Conservation (phyloP, 2,797 vertebrate species). For the Synanceia verrucosa region DNA sequence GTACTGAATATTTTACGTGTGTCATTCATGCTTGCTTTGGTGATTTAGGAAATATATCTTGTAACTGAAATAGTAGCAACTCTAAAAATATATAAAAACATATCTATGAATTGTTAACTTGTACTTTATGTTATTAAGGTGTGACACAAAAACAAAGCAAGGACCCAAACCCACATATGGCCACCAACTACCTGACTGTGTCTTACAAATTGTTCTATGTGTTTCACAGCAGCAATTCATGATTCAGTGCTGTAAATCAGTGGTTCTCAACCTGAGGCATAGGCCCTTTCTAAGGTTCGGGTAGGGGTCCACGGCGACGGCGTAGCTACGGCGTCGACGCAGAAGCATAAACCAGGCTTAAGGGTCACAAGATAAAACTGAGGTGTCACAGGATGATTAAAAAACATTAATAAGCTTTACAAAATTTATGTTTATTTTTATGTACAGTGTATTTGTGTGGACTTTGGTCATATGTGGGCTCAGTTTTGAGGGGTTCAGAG, state of each 20-base stretch:
- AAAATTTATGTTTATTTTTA: constrained; percentile 6
- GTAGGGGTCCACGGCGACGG: too few relatives aligned
- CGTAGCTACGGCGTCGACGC: too few relatives aligned
- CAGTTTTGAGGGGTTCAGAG: background rate
- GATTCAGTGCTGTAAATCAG: background rate
- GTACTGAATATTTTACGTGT: background rate
- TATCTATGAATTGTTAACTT: background rate
- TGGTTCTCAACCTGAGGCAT: constrained; percentile 3
- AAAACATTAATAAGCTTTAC: background rate
- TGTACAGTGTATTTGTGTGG: background rate
- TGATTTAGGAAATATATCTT: background rate
- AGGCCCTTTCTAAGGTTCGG: background rate
- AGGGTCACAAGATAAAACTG: background rate
- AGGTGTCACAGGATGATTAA: background rate
- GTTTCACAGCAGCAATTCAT: background rate
- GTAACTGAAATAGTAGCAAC: constrained; percentile 2
- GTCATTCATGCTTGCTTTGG: constrained; percentile 7
- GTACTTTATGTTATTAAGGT: background rate
- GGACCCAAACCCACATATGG: accelerated
- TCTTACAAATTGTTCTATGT: too few relatives aligned
- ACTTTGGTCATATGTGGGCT: background rate
- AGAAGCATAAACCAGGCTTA: too few relatives aligned
- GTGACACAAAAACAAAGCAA: background rate
- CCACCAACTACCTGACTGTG: background rate
- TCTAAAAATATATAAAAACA: background rate